Base-by-base conservation (phyloP, 2,888 invertebrate genomes). In the Syritta pipiens region DNA sequence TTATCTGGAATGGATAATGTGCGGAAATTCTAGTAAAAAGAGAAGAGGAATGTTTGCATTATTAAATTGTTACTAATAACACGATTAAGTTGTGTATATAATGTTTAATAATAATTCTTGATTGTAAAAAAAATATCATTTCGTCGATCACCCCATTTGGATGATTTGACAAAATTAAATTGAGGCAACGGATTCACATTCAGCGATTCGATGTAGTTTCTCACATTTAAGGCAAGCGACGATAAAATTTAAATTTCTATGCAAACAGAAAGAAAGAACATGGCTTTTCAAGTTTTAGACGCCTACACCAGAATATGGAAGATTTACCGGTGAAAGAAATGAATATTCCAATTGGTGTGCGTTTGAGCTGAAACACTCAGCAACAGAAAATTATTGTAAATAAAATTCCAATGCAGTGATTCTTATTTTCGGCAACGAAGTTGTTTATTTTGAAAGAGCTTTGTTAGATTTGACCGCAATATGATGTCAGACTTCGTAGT, bases 1-100 rank as follows among this genome's bases (percentile, higher is more conserved):
- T 71, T 71, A 71, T 71, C 30, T 20, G 10, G 37, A 10, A 22
- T 37, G 22, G 32, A 20, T 62, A 71, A 53, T 62, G 22, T 46
- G 24, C 28, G 46, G 28, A 48, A 40, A 40, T 40, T 40, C 24
- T 24, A 49, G 32, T 26, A 17, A 35, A 42, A 69, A 49, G 26
- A 42, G 59, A 28, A 42, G 20, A 44, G 28, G 9, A 14, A 37
- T 17, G 19, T 63, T 48, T 26, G 24, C 26, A 10, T 42, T 30
- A 40, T 20, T 49, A 40, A 49, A 48, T 30, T 49, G 28, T n/a
- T 30, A 22, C 49, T 42, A 20, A 30, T 30, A 10, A 28, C n/a
- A 40, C 14, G 26, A 22, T 62, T 20, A 51, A 51, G 7, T 3
- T 12, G 3, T 30, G 10, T 35, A 9, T 35, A n/a, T 35, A 40